Conservation (phyloP, 2,888 invertebrate genomes). For the Mesochorus sp. region DNA sequence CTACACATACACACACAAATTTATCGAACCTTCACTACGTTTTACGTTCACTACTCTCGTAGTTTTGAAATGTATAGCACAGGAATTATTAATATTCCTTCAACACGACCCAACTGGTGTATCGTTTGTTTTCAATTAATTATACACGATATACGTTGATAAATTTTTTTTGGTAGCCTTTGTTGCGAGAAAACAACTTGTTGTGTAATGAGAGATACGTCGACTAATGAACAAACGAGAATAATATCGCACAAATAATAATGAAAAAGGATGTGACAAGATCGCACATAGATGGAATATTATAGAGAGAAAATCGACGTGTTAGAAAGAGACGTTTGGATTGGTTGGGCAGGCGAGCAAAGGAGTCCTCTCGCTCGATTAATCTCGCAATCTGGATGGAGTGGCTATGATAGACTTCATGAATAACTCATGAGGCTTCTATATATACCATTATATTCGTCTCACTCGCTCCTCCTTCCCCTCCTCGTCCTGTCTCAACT, state of each 20-base stretch:
- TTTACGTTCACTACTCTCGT: no score
- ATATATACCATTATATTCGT: constrained; percentile 50
- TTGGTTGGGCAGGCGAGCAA: constrained; percentile 69
- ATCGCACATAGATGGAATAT: constrained; percentile 11
- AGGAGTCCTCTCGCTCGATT: constrained; percentile 79
- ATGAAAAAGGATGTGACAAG: neutral
- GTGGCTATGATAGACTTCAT: constrained; percentile 81
- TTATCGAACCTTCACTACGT: no score
- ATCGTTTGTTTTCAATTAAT: no score
- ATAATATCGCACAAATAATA: neutral
- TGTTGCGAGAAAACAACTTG: no score
- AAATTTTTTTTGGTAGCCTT: no score
- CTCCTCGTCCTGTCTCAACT: constrained; percentile 29
- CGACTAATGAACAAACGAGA: neutral
- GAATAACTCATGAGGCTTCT: constrained; percentile 79
- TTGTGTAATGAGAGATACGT: no score
- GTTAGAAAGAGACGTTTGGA: constrained; percentile 28
- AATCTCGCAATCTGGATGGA: constrained; percentile 81
- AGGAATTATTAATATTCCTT: no score
- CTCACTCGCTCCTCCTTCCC: constrained; percentile 22
- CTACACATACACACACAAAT: no score
- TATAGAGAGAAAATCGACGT: neutral
- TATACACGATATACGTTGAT: no score
- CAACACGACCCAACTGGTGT: no score
- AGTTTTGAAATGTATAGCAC: no score